phyloP scores from a whole-genome alignment of 2,888 invertebrate species.

The Trypoxylon attenuatum region DNA sequence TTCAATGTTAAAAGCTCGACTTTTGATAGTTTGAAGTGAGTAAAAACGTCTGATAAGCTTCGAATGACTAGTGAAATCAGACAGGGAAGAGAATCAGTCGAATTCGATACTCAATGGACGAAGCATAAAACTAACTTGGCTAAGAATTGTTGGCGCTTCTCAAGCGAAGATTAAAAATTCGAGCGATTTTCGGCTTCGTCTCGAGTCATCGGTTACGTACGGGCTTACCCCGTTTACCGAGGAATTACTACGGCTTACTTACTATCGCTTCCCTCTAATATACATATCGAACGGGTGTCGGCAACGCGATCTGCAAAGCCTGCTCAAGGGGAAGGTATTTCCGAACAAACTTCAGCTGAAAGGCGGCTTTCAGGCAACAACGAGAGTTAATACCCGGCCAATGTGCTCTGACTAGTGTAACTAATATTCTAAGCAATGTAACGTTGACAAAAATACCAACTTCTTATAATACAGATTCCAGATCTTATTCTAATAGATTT shows the following conservation, averaged over 20 bases:
- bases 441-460: neutral
- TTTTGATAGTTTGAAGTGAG: too few relatives aligned
- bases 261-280: conserved; percentile 40
- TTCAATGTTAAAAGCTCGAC: too few relatives aligned
- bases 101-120: too few relatives aligned
- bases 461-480: too few relatives aligned
- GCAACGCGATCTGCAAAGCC: conserved; percentile 26
- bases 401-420: conserved; percentile 7
- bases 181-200: conserved; percentile 33
- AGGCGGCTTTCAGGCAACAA: conserved; percentile 19
- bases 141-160: too few relatives aligned
- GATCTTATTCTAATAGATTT: too few relatives aligned
- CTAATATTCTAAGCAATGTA: neutral
- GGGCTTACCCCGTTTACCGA: conserved; percentile 38
- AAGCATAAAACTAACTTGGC: too few relatives aligned
- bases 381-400: conserved; percentile 11
- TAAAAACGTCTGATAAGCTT: too few relatives aligned
- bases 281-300: conserved; percentile 35
- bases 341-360: conserved; percentile 14
- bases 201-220: conserved; percentile 9
- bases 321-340: conserved; percentile 23
- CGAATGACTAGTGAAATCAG: too few relatives aligned
- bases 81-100: too few relatives aligned
- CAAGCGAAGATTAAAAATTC: conserved; percentile 24
- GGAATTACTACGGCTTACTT: conserved; percentile 47